Percentiles rank a stretch among this genome's conserved stretches.
Conservation (phyloP, 2,797 vertebrate genomes). For the Pantherophis vulpinus region DNA sequence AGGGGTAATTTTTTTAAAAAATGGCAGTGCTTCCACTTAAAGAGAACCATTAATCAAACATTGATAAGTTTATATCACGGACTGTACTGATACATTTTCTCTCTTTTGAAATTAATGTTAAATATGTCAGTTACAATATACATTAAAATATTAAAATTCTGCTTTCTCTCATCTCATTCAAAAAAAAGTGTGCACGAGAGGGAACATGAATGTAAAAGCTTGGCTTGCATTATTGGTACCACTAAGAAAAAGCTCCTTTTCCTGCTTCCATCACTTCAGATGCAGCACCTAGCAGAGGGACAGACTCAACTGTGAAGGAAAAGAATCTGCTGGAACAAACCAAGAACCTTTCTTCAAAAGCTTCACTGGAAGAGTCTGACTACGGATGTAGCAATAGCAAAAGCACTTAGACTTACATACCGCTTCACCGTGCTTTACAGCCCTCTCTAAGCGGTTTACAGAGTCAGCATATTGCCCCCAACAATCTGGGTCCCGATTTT, state of each 20-base stretch:
- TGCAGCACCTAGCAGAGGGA: neutral
- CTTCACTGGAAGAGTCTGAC: neutral
- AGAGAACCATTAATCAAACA: neutral
- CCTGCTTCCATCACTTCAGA: neutral
- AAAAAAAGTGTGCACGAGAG: neutral
- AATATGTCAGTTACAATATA: neutral
- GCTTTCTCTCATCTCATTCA: neutral
- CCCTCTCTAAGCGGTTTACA: too few relatives aligned
- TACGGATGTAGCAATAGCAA: neutral
- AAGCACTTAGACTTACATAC: too few relatives aligned
- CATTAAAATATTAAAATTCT: neutral
- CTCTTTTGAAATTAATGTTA: neutral
- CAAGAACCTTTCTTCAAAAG: neutral
- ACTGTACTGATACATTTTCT: neutral
- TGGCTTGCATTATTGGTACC: neutral
- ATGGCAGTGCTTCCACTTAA: neutral
- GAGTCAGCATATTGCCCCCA: too few relatives aligned
- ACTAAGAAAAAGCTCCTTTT: neutral
- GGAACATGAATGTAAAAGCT: neutral
- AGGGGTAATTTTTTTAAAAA: neutral
- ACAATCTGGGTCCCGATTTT: too few relatives aligned
- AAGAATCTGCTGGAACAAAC: neutral
- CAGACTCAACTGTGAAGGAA: too few relatives aligned
- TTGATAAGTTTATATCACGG: neutral
- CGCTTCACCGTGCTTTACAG: too few relatives aligned